These are phyloP conservation scores for Mantis religiosa DNA, from an alignment of 2,888 invertebrate species.

Conservation along the genomic window DNA sequence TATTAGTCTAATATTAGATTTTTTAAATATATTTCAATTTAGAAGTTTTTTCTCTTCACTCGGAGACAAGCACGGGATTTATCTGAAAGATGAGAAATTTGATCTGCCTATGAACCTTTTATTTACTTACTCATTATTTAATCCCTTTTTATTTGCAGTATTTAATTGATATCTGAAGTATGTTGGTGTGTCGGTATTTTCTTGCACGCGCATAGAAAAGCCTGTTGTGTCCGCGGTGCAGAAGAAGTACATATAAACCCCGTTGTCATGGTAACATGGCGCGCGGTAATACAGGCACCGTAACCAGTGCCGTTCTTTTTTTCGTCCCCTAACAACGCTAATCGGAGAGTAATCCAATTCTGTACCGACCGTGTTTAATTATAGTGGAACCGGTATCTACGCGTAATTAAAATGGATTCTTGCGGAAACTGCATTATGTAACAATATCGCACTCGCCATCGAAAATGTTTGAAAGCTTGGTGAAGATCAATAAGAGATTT, in stretches of 20 bases:
- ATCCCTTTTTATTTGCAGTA: too few species aligned
- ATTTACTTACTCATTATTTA: too few species aligned
- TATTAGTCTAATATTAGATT: too few species aligned
- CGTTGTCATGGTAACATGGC: not conserved
- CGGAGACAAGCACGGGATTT: too few species aligned
- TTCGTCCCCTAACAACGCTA: not conserved
- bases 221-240: not conserved
- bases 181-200: too few species aligned
- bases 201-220: too few species aligned
- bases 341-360: not conserved
- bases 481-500: not conserved
- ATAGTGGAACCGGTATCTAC: not conserved
- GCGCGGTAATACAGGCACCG: not conserved
- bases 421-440: not conserved
- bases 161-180: too few species aligned
- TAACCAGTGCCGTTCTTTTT: not conserved
- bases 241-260: not conserved
- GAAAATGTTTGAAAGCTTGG: not conserved
- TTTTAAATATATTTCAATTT: too few species aligned
- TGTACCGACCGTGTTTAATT: not conserved
- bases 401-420: not conserved
- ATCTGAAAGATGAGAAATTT: too few species aligned
- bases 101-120: too few species aligned
- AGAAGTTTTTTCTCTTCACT: too few species aligned
- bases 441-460: not conserved